phyloP scores from a whole-genome alignment of 2,113 vertebrate genomes.

The Rana temporaria region DNA sequence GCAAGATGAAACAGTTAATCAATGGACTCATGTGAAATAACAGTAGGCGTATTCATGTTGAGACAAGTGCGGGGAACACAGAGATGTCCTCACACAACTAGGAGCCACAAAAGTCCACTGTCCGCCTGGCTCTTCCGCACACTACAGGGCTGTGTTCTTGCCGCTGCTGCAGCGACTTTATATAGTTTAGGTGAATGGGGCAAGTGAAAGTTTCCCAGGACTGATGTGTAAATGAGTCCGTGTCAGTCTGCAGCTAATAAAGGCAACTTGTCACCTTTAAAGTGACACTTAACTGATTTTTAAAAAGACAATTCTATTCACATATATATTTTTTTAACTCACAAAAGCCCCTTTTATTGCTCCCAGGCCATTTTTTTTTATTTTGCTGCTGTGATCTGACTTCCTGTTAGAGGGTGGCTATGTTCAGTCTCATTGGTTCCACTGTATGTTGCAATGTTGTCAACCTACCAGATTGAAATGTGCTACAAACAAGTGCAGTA shows the following conservation, averaged over 20 bases:
- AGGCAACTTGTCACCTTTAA: too few relatives aligned
- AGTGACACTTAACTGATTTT: too few relatives aligned
- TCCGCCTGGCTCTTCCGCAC: neutral
- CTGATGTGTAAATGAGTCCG: neutral
- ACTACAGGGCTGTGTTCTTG: conserved; percentile 18
- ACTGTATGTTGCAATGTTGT: too few relatives aligned
- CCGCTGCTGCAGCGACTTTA: neutral
- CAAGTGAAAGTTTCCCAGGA: conserved; percentile 1
- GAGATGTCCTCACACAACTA: conserved; percentile 29
- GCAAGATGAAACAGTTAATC: conserved; percentile 53
- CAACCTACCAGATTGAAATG: too few relatives aligned
- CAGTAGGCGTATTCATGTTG: conserved; percentile 50
- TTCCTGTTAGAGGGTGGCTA: too few relatives aligned
- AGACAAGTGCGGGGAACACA: conserved; percentile 38
- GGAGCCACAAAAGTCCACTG: conserved; percentile 45
- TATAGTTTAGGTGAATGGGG: conserved; percentile 5
- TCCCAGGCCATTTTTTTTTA: too few relatives aligned
- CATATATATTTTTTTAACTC: too few relatives aligned
- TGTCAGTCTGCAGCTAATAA: neutral
- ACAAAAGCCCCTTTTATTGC: too few relatives aligned
- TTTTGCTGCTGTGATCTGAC: too few relatives aligned
- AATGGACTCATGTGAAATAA: conserved; percentile 54
- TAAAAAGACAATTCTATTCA: too few relatives aligned
- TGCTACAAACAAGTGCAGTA: too few relatives aligned
- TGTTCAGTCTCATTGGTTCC: too few relatives aligned